phyloP scores from a whole-genome alignment of 2,113 vertebrate species.

The Platichthys flesus region DNA sequence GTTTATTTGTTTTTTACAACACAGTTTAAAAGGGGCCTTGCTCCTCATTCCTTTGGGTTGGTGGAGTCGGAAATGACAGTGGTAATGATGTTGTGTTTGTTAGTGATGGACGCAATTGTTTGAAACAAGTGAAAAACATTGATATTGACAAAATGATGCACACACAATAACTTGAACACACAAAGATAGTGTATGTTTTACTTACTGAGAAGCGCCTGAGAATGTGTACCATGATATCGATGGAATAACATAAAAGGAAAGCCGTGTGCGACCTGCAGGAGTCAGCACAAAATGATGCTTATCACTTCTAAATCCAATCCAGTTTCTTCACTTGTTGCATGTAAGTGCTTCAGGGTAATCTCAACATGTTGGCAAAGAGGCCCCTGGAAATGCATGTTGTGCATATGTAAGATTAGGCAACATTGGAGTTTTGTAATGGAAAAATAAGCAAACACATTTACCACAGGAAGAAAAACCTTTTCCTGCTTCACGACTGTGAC shows the following conservation, averaged over 20 bases:
- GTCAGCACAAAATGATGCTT: constrained; percentile 31
- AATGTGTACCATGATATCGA: not conserved
- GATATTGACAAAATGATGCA: not conserved
- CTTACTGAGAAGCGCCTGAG: too few species aligned
- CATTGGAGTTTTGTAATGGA: constrained; percentile 34
- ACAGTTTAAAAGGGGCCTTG: not conserved
- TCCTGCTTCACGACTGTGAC: constrained; percentile 57
- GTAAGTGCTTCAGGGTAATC: constrained; percentile 37
- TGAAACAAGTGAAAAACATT: not conserved
- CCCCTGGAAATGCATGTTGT: constrained; percentile 50
- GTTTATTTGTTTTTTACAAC: constrained; percentile 27
- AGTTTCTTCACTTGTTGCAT: constrained; percentile 42
- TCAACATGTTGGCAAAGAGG: constrained; percentile 53
- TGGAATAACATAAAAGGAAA: not conserved
- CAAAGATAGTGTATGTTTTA: not conserved
- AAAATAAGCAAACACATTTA: constrained; percentile 55
- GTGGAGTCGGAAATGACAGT: constrained; percentile 4
- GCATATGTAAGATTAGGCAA: constrained; percentile 40
- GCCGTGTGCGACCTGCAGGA: constrained; percentile 12
- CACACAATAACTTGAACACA: not conserved
- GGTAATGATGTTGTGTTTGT: constrained; percentile 8
- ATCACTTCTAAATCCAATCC: constrained; percentile 56
- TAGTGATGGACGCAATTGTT: constrained; percentile 8
- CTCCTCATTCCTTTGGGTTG: constrained; percentile 13
- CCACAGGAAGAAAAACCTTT: constrained; percentile 33